Percentiles rank a stretch among this genome's conserved stretches.
Evolutionary conservation across 2,888 invertebrate species (phyloP).

Genomic region (Epinotia brunnichana): DNA sequence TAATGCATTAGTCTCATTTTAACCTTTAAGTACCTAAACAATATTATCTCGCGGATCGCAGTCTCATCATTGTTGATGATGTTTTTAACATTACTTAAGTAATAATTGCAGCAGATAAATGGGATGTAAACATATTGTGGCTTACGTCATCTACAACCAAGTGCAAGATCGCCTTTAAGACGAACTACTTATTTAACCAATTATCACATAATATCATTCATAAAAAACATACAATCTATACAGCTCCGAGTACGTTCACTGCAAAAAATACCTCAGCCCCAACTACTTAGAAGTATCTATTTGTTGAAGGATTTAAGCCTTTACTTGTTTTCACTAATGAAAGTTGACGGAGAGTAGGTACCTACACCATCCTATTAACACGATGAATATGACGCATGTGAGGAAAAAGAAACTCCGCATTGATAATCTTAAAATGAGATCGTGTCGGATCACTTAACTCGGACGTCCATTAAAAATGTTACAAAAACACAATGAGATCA

Average conservation of each 20-base stretch:
- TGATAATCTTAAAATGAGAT: slow-evolving; percentile 28
- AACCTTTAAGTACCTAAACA: background rate
- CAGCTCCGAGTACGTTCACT: too few species aligned
- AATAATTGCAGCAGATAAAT: slow-evolving; percentile 11
- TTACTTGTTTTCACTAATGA: background rate
- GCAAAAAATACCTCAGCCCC: background rate
- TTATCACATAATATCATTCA: slow-evolving; percentile 20
- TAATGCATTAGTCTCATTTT: background rate
- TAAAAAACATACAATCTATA: slow-evolving; percentile 6
- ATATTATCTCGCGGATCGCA: background rate
- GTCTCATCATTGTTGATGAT: background rate
- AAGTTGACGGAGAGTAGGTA: background rate
- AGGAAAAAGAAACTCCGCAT: slow-evolving; percentile 15
- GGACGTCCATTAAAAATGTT: slow-evolving; percentile 39
- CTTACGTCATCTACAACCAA: slow-evolving; percentile 26
- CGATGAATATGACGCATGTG: background rate
- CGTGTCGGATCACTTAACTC: slow-evolving; percentile 40
- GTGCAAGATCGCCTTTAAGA: slow-evolving; percentile 18
- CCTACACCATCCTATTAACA: background rate
- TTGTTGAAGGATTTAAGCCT: too few species aligned
- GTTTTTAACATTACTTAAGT: background rate
- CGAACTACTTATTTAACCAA: slow-evolving; percentile 22
- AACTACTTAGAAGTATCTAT: too few species aligned
- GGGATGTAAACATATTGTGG: background rate
- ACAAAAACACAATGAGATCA: slow-evolving; percentile 54